phyloP scores from a whole-genome alignment of 2,797 vertebrate species.

The Dermochelys coriacea region DNA sequence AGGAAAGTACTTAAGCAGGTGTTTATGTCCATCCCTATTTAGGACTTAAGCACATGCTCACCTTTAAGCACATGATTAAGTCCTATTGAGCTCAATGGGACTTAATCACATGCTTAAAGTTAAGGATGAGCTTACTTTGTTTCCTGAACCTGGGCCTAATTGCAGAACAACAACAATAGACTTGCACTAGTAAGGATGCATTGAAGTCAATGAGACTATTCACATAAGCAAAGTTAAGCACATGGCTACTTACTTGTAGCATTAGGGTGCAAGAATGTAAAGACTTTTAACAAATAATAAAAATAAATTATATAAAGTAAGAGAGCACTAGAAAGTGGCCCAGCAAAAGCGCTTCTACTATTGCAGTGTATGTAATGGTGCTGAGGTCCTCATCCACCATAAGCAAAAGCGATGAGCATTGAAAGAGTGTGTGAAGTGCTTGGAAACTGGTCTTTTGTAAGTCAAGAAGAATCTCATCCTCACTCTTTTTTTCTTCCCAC shows the following conservation, averaged over 20 bases:
- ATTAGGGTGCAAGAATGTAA: neutral
- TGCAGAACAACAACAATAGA: neutral
- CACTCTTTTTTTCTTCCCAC: neutral
- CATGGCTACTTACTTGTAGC: rapidly evolving
- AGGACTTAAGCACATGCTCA: neutral
- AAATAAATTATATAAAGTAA: neutral
- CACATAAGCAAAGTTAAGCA: neutral
- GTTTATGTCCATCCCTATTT: neutral
- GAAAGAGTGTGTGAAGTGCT: neutral
- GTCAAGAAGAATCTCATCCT: neutral
- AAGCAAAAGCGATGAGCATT: neutral
- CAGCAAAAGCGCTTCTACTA: neutral
- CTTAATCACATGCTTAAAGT: neutral
- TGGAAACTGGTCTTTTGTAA: constrained; percentile 24
- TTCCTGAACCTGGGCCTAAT: neutral
- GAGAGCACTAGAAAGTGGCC: neutral
- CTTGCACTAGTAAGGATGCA: rapidly evolving
- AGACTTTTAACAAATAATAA: neutral
- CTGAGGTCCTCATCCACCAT: neutral
- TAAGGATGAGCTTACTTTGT: neutral
- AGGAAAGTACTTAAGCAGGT: neutral
- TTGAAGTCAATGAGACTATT: neutral
- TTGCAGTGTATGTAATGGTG: neutral
- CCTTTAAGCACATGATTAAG: neutral
- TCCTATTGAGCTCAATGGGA: neutral